phyloP scores from a whole-genome alignment of 2,888 invertebrate species.

The Apotomis betuletana region DNA sequence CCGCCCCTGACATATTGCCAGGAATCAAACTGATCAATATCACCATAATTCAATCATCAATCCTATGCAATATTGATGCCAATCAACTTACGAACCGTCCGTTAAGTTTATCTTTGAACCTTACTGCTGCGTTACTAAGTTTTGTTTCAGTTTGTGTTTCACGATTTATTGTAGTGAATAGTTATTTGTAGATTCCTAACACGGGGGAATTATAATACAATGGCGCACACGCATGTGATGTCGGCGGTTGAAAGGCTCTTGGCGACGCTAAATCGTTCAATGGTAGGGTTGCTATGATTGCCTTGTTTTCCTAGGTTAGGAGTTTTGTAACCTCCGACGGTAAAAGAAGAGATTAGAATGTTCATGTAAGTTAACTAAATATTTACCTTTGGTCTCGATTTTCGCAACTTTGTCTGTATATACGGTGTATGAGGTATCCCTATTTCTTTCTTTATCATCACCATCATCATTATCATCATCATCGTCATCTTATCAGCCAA shows the following conservation, averaged over 20 bases:
- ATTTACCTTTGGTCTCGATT: too few relatives aligned
- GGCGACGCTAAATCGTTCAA: constrained; percentile 39
- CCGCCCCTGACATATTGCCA: constrained; percentile 29
- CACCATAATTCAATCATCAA: constrained; percentile 37
- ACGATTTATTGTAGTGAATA: constrained; percentile 40
- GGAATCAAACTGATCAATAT: constrained; percentile 33
- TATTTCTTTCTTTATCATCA: too few relatives aligned
- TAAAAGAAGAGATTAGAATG: too few relatives aligned
- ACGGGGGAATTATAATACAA: constrained; percentile 46
- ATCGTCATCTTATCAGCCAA: too few relatives aligned
- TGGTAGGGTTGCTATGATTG: constrained; percentile 34
- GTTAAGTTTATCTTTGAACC: neutral
- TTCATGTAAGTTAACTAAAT: too few relatives aligned
- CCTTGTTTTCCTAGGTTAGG: constrained; percentile 4
- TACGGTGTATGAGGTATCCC: too few relatives aligned
- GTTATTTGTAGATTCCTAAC: constrained; percentile 43
- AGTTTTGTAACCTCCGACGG: too few relatives aligned
- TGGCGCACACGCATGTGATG: constrained; percentile 35
- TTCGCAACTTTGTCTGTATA: too few relatives aligned
- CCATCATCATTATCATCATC: too few relatives aligned
- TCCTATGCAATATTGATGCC: constrained; percentile 40
- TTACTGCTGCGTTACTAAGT: constrained; percentile 14
- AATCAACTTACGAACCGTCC: constrained; percentile 21
- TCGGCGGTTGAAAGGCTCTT: constrained; percentile 43
- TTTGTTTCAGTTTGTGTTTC: neutral